phyloP scores from a whole-genome alignment of 2,113 vertebrate genomes.

The Spea multiplicata region DNA sequence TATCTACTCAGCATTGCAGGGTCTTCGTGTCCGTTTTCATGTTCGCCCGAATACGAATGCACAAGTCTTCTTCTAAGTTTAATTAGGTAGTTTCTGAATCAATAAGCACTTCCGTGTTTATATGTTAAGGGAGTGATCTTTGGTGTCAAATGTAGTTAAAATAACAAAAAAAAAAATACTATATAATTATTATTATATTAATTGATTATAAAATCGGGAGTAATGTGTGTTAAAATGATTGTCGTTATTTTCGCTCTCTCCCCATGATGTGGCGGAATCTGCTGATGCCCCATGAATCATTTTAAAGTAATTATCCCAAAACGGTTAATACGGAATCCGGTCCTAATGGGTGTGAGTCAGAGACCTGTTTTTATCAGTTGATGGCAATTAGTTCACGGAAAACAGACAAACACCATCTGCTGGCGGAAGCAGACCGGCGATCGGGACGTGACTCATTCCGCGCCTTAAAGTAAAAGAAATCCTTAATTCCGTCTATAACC shows the following conservation, averaged over 20 bases:
- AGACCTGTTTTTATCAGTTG: constrained; percentile 73
- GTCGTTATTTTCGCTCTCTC: too few species aligned
- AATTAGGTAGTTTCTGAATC: constrained; percentile 58
- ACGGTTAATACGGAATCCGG: constrained; percentile 72
- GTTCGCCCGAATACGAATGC: too few species aligned
- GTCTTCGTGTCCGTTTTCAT: too few species aligned
- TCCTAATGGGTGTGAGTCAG: constrained; percentile 68
- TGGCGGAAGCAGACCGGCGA: constrained; percentile 57
- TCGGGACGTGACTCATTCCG: constrained; percentile 38
- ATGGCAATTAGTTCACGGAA: constrained; percentile 70
- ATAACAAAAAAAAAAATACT: constrained; percentile 59
- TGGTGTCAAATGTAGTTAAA: constrained; percentile 61
- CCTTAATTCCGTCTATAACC: constrained; percentile 44
- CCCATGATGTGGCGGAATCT: too few species aligned
- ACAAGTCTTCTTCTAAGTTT: too few species aligned
- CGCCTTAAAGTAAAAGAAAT: constrained; percentile 39
- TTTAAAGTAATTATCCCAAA: constrained; percentile 64
- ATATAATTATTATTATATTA: too few species aligned
- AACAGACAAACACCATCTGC: constrained; percentile 74
- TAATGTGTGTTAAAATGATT: too few species aligned
- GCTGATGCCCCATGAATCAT: too few species aligned
- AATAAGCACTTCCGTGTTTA: constrained; percentile 64
- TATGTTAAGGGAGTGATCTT: constrained; percentile 66
- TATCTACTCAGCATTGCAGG: too few species aligned
- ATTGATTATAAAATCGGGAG: too few species aligned